Conservation (phyloP, 1,140 invertebrate genomes). For the Ostrea denselamellosa region DNA sequence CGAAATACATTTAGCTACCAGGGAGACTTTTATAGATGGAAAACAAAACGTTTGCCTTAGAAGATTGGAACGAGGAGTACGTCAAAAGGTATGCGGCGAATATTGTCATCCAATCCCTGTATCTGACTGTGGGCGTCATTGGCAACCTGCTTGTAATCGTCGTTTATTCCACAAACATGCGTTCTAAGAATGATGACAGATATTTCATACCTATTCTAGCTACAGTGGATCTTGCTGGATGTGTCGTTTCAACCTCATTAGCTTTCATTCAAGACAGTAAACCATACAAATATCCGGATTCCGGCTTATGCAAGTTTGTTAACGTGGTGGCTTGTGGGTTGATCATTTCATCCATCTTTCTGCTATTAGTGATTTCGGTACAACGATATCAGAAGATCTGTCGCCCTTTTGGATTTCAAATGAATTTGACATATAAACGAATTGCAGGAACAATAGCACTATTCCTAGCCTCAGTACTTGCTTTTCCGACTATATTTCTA, state of each 20-base stretch:
- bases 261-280: neutral
- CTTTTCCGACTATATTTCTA: neutral
- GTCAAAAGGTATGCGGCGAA: neutral
- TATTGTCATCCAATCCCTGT: neutral
- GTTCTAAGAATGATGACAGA: slow-evolving; percentile 9
- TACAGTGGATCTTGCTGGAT: neutral
- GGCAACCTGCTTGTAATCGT: slow-evolving; percentile 31
- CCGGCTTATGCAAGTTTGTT: neutral
- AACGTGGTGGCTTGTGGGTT: neutral
- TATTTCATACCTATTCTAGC: slow-evolving; percentile 42
- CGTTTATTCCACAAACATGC: slow-evolving; percentile 16
- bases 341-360: slow-evolving; percentile 34
- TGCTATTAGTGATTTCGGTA: slow-evolving; percentile 45
- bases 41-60: neutral
- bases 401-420: slow-evolving; percentile 48
- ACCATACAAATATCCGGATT: neutral
- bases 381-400: slow-evolving; percentile 53
- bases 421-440: slow-evolving; percentile 35
- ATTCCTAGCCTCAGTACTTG: neutral
- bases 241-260: neutral
- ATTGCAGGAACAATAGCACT: neutral
- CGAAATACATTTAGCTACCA: neutral
- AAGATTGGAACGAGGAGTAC: slow-evolving; percentile 1
- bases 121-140: neutral
- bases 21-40: neutral